phyloP scores from a whole-genome alignment of 2,888 invertebrate species.

The Glyphotaelius pellucidus region DNA sequence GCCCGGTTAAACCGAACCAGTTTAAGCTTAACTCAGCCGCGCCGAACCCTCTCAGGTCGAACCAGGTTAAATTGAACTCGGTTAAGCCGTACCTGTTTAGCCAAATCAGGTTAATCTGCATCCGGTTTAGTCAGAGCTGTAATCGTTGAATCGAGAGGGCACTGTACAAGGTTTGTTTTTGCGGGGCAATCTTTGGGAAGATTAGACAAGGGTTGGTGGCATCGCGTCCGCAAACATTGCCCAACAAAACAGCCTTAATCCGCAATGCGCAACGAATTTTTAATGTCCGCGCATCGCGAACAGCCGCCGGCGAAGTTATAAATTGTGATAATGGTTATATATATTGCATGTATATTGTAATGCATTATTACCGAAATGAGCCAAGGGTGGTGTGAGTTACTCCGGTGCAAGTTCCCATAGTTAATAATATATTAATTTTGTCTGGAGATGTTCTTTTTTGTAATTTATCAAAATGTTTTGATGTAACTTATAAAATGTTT shows the following conservation, averaged over 20 bases:
- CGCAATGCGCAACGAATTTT: slow-evolving; percentile 65
- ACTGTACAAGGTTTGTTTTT: not conserved
- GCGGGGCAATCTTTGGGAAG: slow-evolving; percentile 7
- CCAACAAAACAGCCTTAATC: slow-evolving; percentile 64
- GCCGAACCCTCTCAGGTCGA: too few relatives aligned
- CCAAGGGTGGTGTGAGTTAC: not conserved
- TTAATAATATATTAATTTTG: not conserved
- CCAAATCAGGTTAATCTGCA: not conserved
- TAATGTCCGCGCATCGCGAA: slow-evolving; percentile 57
- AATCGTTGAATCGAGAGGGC: not conserved
- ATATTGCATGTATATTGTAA: not conserved
- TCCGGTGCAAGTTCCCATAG: not conserved
- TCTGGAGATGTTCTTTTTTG: not conserved
- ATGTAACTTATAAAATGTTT: too few relatives aligned
- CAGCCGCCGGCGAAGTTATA: not conserved
- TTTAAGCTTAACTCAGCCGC: not conserved
- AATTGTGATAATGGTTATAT: not conserved
- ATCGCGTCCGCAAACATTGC: slow-evolving; percentile 47
- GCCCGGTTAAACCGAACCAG: not conserved
- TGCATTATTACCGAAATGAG: not conserved
- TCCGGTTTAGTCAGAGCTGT: not conserved
- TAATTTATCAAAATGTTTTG: not conserved
- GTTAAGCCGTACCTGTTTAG: too few relatives aligned
- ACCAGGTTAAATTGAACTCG: too few relatives aligned
- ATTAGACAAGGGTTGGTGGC: not conserved